A percentile compares a stretch with the other conserved stretches of the same genome.
Evolutionary conservation across 2,113 vertebrate species (phyloP).

Genomic region (Ailurus styani): DNA sequence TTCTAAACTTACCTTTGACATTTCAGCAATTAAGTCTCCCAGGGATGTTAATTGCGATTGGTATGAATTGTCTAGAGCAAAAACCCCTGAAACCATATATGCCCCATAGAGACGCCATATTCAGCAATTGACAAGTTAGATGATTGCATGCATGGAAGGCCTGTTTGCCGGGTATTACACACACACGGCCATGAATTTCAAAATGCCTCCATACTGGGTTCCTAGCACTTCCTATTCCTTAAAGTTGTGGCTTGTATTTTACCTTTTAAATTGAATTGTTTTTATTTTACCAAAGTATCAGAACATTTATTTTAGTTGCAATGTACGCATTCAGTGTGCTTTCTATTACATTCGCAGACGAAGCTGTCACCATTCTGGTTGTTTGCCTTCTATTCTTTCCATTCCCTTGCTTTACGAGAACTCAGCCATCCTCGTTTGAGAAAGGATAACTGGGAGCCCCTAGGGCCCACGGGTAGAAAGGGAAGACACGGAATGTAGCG

Average conservation of each 20-base stretch:
- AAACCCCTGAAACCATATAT: constrained; percentile 37
- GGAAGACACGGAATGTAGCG: background rate
- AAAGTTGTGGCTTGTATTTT: background rate
- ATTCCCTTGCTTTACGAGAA: background rate
- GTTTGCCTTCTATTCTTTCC: background rate
- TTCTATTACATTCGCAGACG: background rate
- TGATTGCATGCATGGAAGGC: background rate
- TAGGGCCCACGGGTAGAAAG: accelerated
- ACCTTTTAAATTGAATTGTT: background rate
- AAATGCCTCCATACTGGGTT: background rate
- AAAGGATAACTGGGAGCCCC: background rate
- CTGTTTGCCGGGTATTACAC: background rate
- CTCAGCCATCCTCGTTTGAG: background rate
- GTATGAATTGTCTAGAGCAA: constrained; percentile 38
- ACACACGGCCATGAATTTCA: background rate
- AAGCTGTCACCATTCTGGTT: background rate
- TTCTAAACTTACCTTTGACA: constrained; percentile 75
- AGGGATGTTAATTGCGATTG: constrained; percentile 59
- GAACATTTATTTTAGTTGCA: background rate
- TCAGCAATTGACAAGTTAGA: background rate
- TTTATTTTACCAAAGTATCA: background rate
- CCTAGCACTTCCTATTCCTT: background rate
- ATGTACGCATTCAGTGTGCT: background rate
- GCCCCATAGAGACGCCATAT: background rate
- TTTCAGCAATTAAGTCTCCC: constrained; percentile 69